Conservation (phyloP, 2,797 vertebrate genomes). For the Euphonia xanthogaster region DNA sequence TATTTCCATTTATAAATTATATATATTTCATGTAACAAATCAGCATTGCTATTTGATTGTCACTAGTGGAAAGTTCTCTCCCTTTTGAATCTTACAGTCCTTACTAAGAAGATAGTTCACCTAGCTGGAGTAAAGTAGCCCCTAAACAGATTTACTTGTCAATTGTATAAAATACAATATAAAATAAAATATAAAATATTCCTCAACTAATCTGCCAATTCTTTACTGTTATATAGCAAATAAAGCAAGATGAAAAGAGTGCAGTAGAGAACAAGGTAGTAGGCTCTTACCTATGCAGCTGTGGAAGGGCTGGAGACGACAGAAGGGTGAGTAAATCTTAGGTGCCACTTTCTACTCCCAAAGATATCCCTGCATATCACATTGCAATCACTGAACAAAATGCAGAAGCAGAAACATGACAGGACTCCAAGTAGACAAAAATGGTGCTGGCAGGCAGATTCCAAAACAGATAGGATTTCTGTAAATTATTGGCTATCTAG, state of each 20-base stretch:
- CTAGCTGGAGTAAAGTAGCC: background rate
- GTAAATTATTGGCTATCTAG: background rate
- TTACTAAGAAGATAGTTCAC: background rate
- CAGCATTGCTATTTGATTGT: background rate
- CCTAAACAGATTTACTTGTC: background rate
- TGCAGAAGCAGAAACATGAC: background rate
- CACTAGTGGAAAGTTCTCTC: background rate
- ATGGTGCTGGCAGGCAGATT: background rate
- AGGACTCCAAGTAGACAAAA: background rate
- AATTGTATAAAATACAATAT: background rate
- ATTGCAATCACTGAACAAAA: background rate
- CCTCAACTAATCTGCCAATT: background rate
- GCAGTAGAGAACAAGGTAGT: background rate
- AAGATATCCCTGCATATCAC: background rate
- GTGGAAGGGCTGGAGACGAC: background rate
- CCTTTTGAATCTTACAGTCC: background rate
- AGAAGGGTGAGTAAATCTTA: background rate
- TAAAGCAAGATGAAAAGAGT: background rate
- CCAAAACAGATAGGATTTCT: background rate
- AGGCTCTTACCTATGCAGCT: background rate
- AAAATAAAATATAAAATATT: background rate
- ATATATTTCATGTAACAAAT: background rate
- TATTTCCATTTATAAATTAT: background rate
- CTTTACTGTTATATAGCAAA: background rate
- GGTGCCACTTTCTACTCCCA: background rate